A percentile compares a stretch with the other conserved stretches of the same genome.
These are phyloP conservation scores for Beaufortia kweichowensis DNA, from an alignment of 2,113 vertebrate genomes.

Conservation along the genomic window DNA sequence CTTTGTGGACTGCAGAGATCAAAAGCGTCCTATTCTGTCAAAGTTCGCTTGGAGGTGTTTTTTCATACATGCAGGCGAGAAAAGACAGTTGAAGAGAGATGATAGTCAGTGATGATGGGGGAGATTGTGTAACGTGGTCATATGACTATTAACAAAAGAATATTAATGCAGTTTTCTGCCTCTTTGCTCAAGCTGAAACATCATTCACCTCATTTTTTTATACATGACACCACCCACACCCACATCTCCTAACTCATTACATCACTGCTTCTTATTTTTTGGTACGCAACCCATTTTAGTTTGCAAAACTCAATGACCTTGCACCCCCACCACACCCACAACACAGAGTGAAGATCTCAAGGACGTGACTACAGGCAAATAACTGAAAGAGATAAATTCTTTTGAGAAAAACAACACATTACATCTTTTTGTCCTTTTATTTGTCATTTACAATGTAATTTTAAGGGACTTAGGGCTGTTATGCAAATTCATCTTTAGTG, in stretches of 20 bases:
- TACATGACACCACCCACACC: background rate
- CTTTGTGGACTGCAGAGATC: slow-evolving; percentile 3
- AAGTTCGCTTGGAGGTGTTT: slow-evolving; percentile 1
- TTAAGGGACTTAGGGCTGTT: too few species aligned
- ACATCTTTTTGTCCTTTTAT: too few species aligned
- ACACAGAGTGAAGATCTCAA: too few species aligned
- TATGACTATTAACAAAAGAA: background rate
- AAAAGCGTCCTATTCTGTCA: background rate
- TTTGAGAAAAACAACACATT: too few species aligned
- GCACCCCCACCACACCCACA: too few species aligned
- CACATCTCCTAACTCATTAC: background rate
- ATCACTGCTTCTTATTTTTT: background rate
- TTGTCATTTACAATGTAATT: too few species aligned
- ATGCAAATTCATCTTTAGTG: too few species aligned
- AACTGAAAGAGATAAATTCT: too few species aligned
- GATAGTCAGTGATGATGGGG: slow-evolving; percentile 3
- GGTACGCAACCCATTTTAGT: too few species aligned
- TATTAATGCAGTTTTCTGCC: background rate
- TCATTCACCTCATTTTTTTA: background rate
- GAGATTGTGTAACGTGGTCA: slow-evolving; percentile 15
- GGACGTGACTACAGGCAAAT: too few species aligned
- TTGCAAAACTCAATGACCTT: too few species aligned
- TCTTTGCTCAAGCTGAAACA: background rate
- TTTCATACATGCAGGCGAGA: background rate
- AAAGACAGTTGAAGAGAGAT: background rate